A percentile compares a stretch with the other conserved stretches of the same genome.
Conservation (phyloP, 35 echinoderm and acorn worm species). For the Acanthaster planci region DNA sequence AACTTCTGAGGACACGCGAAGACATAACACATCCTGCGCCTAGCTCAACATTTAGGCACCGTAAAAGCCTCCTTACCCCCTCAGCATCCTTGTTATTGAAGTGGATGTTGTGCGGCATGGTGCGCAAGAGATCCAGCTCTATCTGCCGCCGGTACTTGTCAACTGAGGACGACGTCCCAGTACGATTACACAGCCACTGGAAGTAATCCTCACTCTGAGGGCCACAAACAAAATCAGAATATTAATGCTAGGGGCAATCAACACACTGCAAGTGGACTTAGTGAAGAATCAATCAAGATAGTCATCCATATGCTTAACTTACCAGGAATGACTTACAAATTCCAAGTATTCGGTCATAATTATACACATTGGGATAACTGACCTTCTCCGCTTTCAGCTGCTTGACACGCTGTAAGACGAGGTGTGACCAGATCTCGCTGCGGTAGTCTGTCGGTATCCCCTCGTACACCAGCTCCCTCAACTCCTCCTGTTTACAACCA, state of each 20-base stretch:
- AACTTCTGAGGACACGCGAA: no score
- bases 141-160: conserved; percentile 88
- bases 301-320: no score
- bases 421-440: conserved; percentile 81
- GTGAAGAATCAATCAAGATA: no score
- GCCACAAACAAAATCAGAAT: background rate
- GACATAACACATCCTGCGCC: no score
- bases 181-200: conserved; percentile 62
- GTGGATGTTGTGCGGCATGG: conserved; percentile 92
- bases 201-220: conserved; percentile 84
- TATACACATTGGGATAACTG: background rate
- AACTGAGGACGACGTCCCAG: conserved; percentile 59
- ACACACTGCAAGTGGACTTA: no score
- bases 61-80: conserved; percentile 78
- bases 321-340: no score
- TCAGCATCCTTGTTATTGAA: conserved; percentile 80
- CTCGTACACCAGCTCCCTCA: conserved; percentile 74
- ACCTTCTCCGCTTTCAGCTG: conserved; percentile 78
- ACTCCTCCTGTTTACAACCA: conserved; percentile 50
- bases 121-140: conserved; percentile 79
- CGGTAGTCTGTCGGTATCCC: conserved; percentile 84
- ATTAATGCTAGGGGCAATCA: no score
- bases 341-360: no score
- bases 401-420: conserved; percentile 78
- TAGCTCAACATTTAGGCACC: no score